Evolutionary conservation across 2,113 vertebrate genomes (phyloP).

Genomic region (Pseudolaguvia tuberculata): DNA sequence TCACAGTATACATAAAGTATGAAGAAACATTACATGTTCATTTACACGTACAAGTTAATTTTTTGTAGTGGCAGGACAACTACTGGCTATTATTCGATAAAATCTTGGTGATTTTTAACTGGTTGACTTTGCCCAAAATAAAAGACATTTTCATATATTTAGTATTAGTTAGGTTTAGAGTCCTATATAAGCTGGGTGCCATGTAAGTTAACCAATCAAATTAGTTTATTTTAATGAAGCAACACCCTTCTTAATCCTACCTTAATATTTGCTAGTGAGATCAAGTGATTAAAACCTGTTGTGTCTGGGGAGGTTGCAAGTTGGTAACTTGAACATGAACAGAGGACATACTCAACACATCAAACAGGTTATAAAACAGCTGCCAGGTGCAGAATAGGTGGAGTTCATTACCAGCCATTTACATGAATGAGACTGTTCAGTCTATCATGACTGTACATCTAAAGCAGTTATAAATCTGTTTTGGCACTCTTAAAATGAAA

Average conservation of each 20-base stretch:
- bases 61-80: too few species aligned
- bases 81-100: too few species aligned
- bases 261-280: neutral
- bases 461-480: neutral
- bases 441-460: constrained; percentile 14
- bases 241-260: neutral
- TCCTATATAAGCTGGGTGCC: neutral
- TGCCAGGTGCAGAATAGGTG: constrained; percentile 55
- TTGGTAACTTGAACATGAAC: constrained; percentile 24
- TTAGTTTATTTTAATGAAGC: neutral
- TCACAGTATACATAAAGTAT: too few species aligned
- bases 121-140: too few species aligned
- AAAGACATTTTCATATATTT: too few species aligned
- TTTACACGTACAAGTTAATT: too few species aligned
- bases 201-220: neutral
- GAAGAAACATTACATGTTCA: too few species aligned
- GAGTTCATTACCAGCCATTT: constrained; percentile 33
- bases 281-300: constrained; percentile 4
- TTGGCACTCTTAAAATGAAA: neutral
- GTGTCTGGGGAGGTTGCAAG: neutral
- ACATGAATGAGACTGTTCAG: constrained; percentile 34
- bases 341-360: constrained; percentile 42
- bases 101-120: neutral
- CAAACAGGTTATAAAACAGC: constrained; percentile 55
- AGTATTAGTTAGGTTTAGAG: neutral